phyloP scores from a whole-genome alignment of 1,140 invertebrate genomes.

The Heliothis subflexa region DNA sequence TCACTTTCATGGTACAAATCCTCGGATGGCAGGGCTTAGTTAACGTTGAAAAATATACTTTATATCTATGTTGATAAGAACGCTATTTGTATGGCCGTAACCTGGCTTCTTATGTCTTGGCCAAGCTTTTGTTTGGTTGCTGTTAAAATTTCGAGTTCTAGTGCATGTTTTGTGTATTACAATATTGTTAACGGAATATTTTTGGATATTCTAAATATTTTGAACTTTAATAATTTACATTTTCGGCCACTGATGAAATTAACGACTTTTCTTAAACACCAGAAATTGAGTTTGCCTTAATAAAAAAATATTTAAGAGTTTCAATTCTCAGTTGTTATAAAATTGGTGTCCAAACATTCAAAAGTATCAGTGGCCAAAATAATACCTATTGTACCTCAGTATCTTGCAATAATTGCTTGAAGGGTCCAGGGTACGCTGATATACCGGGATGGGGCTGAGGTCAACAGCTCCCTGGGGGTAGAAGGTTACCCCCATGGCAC shows the following conservation, averaged over 20 bases:
- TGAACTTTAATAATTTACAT: background rate
- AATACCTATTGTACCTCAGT: constrained; percentile 11
- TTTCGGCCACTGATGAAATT: constrained; percentile 28
- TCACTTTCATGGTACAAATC: constrained; percentile 67
- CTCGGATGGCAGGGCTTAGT: constrained; percentile 83
- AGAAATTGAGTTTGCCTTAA: no score
- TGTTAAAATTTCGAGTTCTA: constrained; percentile 63
- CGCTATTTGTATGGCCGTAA: constrained; percentile 72
- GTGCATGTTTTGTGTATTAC: constrained; percentile 66
- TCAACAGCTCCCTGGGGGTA: constrained; percentile 71
- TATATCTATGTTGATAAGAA: constrained; percentile 52
- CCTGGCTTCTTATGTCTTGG: constrained; percentile 83
- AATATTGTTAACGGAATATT: constrained; percentile 6
- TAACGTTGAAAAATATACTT: constrained; percentile 59
- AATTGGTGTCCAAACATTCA: background rate
- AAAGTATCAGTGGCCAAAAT: constrained; percentile 19
- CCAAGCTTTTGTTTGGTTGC: constrained; percentile 81
- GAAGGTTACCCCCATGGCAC: constrained; percentile 91
- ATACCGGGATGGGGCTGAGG: constrained; percentile 87
- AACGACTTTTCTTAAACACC: background rate
- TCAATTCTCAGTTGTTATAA: no score
- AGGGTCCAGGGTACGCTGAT: constrained; percentile 90
- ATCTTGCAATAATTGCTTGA: constrained; percentile 54
- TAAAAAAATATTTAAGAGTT: no score
- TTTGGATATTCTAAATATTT: constrained; percentile 19